These are phyloP conservation scores for Gryllus longicercus DNA, from an alignment of 2,888 invertebrate genomes.

Conservation along the genomic window DNA sequence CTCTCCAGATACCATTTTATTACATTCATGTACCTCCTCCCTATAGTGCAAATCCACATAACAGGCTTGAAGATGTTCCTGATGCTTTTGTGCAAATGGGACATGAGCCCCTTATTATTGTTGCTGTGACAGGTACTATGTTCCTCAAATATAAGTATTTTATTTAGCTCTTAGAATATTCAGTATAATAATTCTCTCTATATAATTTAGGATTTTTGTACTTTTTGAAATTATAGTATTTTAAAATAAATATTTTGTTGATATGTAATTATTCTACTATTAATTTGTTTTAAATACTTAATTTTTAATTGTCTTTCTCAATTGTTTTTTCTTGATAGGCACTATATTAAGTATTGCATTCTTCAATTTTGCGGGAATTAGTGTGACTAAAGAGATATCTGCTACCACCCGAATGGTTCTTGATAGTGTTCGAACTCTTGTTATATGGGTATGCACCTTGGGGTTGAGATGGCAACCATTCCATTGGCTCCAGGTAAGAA, in stretches of 20 bases:
- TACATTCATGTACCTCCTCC: constrained; percentile 71
- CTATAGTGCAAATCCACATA: constrained; percentile 70
- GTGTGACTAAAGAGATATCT: constrained; percentile 88
- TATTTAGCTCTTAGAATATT: background rate
- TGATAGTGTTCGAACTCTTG: constrained; percentile 80
- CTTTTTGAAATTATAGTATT: background rate
- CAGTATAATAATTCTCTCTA: background rate
- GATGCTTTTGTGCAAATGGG: constrained; percentile 83
- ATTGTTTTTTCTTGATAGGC: constrained; percentile 54
- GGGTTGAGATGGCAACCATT: constrained; percentile 74
- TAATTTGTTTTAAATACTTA: background rate
- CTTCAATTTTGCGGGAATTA: constrained; percentile 89
- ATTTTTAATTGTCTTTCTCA: background rate
- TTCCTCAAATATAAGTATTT: no score
- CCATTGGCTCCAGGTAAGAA: constrained; percentile 65
- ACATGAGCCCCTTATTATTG: constrained; percentile 54
- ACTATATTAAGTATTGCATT: constrained; percentile 84
- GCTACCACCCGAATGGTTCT: constrained; percentile 89
- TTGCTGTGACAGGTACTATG: constrained; percentile 62
- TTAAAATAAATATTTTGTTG: constrained; percentile 20
- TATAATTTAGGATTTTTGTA: constrained; percentile 19
- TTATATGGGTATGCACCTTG: constrained; percentile 85
- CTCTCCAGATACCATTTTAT: constrained; percentile 74
- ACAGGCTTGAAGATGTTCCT: constrained; percentile 75
- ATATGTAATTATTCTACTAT: background rate